Base-by-base conservation (phyloP, 1,140 invertebrate genomes). In the Bathynomus jamesi region DNA sequence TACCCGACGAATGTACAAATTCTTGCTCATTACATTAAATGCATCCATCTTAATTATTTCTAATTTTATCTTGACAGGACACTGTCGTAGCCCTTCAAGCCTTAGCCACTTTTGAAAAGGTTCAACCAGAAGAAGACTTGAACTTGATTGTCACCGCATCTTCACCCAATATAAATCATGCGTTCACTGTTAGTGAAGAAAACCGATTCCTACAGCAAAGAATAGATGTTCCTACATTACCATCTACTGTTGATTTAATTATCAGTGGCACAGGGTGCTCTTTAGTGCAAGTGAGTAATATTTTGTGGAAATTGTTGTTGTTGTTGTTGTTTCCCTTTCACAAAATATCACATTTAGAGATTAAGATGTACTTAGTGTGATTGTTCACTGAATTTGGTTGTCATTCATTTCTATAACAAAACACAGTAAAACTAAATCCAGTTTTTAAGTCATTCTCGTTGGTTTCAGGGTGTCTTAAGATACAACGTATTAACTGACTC, bases 51-150 rank as follows among this genome's bases (percentile, higher is more conserved):
- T n/a, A n/a, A n/a, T n/a, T 40, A 40, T 40, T 40, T 40, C 17
- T 40, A 40, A 25, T 65, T 28, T 28, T 32, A 28, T 32, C 13
- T 28, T 8, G 29, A 8, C 65, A 66, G 65, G 65, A 66, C n/a
- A 66, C 65, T n/a, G 65, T 66, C 3, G 40, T 66, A 40, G 65
- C 65, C 2, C 27, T 66, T 2, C 65, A 66, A 40, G 65, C 65
- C 17, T 30, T 66, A n/a, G 8, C 65, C 24, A 13, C 10, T 10
- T 66, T 66, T 2, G 65, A 30, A 21, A n/a, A 4, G n/a, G 25
- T 30, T 21, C 17, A 30, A 25, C 3, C 29, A 11, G 3, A 1
- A 40, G 28, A 29, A 53, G 40, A 53, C 40, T 3, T 53, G 5
- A 53, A 53, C 21, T 17, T 53, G 40, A 53, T 17, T 53, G 40